Evolutionary conservation across 1,140 invertebrate genomes (phyloP).

Genomic region (Tyrophagus putrescentiae): DNA sequence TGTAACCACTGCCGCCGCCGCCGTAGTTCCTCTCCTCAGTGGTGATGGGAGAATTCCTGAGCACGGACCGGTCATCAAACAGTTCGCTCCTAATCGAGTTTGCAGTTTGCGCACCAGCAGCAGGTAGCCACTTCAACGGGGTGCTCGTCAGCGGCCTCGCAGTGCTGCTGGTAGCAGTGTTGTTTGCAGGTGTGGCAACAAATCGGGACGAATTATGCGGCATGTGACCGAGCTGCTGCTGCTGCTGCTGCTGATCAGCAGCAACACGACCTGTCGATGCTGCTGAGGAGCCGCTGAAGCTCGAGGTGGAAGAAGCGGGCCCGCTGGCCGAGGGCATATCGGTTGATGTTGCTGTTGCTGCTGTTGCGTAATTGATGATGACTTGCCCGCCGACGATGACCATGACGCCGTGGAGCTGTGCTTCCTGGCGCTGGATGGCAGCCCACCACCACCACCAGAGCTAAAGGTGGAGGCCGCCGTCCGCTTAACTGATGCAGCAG

Average conservation of each 20-base stretch:
- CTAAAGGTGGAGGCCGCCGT: neutral
- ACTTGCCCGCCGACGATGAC: neutral
- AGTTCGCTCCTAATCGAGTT: neutral
- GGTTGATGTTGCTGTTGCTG: neutral
- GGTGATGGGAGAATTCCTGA: neutral
- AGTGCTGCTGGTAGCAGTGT: neutral
- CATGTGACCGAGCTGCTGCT: too few species aligned
- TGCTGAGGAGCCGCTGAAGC: too few species aligned
- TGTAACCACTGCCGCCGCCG: too few species aligned
- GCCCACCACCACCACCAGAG: neutral
- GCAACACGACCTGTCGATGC: too few species aligned
- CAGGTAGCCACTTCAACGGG: conserved; percentile 1
- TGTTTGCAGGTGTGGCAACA: neutral
- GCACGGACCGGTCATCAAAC: neutral
- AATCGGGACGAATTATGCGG: too few species aligned
- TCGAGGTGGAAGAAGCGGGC: neutral
- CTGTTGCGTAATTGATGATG: neutral
- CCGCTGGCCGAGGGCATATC: too few species aligned
- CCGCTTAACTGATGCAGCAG: neutral
- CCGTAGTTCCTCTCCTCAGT: neutral
- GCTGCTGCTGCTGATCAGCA: too few species aligned
- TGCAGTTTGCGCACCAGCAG: too few species aligned
- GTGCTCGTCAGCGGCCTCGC: neutral
- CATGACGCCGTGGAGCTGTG: neutral
- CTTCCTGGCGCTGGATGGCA: neutral